Evolutionary conservation across 30 jellyfish, hydroid and myxozoan genomes (phyloP).

Genomic region (Pelagia noctiluca): DNA sequence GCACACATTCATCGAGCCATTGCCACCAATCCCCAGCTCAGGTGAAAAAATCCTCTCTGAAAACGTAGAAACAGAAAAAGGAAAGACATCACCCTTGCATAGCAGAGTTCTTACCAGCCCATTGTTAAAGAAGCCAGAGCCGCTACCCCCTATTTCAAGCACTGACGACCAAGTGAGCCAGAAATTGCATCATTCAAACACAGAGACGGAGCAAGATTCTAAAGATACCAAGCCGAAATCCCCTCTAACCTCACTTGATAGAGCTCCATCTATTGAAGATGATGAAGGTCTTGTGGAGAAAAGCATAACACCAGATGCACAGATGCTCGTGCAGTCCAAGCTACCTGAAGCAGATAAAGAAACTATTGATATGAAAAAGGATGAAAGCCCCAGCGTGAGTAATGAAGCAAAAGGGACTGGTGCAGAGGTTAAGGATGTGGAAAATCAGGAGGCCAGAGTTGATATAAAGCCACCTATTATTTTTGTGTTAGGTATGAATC

Average conservation of each 20-base stretch:
- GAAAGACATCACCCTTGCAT: neutral
- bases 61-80: constrained; percentile 10
- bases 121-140: constrained; percentile 39
- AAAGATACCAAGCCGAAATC: neutral
- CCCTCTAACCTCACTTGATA: neutral
- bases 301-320: constrained; percentile 16
- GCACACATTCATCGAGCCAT: constrained; percentile 93
- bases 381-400: no score
- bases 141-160: constrained; percentile 74
- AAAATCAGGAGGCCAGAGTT: neutral
- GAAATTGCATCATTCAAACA: no score
- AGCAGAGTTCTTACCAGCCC: constrained; percentile 4
- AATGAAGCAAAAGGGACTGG: no score
- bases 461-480: constrained; percentile 67
- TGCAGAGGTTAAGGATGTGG: neutral
- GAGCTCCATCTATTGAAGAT: constrained; percentile 56
- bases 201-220: neutral
- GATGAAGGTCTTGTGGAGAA: constrained; percentile 59
- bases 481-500: constrained; percentile 81
- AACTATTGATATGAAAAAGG: constrained; percentile 5
- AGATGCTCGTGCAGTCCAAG: neutral
- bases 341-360: constrained; percentile 32
- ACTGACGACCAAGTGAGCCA: no score
- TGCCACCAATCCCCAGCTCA: constrained; percentile 90
- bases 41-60: constrained; percentile 57